These are phyloP conservation scores for Allobates femoralis DNA, from an alignment of 2,797 vertebrate species.

Conservation along the genomic window DNA sequence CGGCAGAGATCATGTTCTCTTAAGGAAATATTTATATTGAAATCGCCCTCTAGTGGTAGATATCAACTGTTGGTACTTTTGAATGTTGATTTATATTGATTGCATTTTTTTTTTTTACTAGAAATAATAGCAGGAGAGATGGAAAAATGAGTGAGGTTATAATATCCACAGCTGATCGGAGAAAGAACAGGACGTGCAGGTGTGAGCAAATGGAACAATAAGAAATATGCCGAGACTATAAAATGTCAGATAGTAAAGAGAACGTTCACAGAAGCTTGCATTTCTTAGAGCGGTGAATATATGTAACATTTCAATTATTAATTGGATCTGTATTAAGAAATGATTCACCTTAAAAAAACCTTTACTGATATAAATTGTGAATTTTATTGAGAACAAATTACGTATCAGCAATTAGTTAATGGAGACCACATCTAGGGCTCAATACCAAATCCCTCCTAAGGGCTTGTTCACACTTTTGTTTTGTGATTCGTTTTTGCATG, in stretches of 20 bases:
- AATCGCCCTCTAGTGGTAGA: slow-evolving; percentile 23
- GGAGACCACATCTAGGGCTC: too few species aligned
- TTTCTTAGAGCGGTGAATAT: too few species aligned
- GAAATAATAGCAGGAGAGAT: not conserved
- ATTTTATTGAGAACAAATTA: too few species aligned
- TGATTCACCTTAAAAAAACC: too few species aligned
- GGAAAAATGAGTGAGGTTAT: not conserved
- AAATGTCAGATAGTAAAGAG: not conserved
- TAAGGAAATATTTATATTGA: not conserved
- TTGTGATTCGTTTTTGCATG: too few species aligned
- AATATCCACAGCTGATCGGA: not conserved
- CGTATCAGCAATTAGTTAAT: too few species aligned
- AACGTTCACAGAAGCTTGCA: too few species aligned
- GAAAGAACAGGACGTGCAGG: not conserved
- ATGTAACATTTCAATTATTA: too few species aligned
- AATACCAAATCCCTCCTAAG: too few species aligned
- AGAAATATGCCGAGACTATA: not conserved
- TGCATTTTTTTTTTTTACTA: not conserved
- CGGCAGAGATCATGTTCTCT: not conserved
- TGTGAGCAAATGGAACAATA: not conserved
- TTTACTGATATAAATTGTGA: too few species aligned
- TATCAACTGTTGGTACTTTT: not conserved
- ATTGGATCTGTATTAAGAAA: too few species aligned
- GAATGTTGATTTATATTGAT: not conserved
- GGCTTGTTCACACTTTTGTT: too few species aligned